Evolutionary conservation across 2,888 invertebrate genomes (phyloP).

Genomic region (Epinotia brunnichana): DNA sequence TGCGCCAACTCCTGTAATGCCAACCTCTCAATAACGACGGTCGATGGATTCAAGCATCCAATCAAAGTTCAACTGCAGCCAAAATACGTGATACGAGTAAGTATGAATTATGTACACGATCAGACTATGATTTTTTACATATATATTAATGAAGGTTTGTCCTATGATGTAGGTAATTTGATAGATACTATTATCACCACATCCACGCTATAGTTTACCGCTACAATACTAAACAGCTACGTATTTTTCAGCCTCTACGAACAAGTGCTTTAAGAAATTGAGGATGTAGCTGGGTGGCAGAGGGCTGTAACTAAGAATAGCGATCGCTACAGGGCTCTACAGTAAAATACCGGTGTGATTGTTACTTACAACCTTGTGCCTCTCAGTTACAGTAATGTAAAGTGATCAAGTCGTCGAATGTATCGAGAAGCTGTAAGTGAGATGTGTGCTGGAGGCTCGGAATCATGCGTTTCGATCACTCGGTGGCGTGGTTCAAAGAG

Average conservation of each 20-base stretch:
- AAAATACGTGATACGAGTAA: slow-evolving; percentile 44
- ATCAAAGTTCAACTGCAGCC: slow-evolving; percentile 45
- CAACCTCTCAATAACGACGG: slow-evolving; percentile 37
- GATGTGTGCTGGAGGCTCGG: slow-evolving; percentile 83
- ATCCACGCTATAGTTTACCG: slow-evolving; percentile 75
- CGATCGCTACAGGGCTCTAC: slow-evolving; percentile 36
- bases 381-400: slow-evolving; percentile 77
- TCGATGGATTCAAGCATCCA: slow-evolving; percentile 34
- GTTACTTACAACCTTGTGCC: slow-evolving; percentile 74
- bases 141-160: slow-evolving; percentile 38
- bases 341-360: slow-evolving; percentile 22
- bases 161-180: slow-evolving; percentile 48
- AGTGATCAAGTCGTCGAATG: slow-evolving; percentile 76
- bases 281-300: slow-evolving; percentile 79
- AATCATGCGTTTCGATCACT: slow-evolving; percentile 83
- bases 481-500: slow-evolving; percentile 83
- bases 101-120: slow-evolving; percentile 44
- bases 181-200: slow-evolving; percentile 72
- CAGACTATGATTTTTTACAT: slow-evolving; percentile 38
- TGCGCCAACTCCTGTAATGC: slow-evolving; percentile 91
- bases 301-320: slow-evolving; percentile 65
- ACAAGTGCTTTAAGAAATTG: slow-evolving; percentile 77
- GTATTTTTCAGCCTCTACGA: slow-evolving; percentile 78
- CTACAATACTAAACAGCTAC: slow-evolving; percentile 80
- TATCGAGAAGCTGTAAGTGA: slow-evolving; percentile 83